These are phyloP conservation scores for Cliona cf. orientalis DNA, from an alignment of 37 sponge, comb jelly and placozoan genomes.

Conservation along the genomic window DNA sequence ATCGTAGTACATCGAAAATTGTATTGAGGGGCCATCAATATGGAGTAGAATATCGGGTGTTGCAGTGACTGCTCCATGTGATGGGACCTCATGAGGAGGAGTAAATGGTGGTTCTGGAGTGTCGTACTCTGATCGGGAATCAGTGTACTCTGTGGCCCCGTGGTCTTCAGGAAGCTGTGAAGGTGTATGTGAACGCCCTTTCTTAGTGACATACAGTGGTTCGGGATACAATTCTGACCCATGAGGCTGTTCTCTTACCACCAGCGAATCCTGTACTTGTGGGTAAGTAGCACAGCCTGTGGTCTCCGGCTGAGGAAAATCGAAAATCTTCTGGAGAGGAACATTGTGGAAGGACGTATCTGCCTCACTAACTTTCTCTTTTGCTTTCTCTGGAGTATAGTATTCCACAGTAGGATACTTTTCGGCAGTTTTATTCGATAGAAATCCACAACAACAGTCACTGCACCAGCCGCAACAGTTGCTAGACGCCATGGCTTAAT, in stretches of 20 bases:
- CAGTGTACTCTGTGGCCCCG: too few species aligned
- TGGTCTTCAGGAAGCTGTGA: neutral
- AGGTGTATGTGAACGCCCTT: neutral
- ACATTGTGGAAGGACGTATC: neutral
- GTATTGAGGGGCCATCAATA: slow-evolving; percentile 23
- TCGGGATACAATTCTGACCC: neutral
- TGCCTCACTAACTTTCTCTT: neutral
- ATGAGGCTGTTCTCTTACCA: neutral
- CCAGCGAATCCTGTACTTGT: neutral
- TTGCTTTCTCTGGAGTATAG: neutral
- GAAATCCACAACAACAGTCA: too few species aligned
- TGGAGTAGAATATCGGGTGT: neutral
- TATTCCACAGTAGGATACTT: slow-evolving; percentile 2
- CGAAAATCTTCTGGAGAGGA: slow-evolving; percentile 2
- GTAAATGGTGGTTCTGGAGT: slow-evolving; percentile 10
- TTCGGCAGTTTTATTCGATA: too few species aligned
- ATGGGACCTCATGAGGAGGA: neutral
- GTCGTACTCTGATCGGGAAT: neutral
- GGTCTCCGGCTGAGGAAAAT: slow-evolving; percentile 9
- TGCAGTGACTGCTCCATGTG: neutral
- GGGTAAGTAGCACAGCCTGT: neutral
- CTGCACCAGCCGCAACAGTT: too few species aligned
- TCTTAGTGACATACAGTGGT: neutral
- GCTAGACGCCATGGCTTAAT: too few species aligned
- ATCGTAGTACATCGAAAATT: slow-evolving; percentile 61